Base-by-base conservation (phyloP, 2,113 vertebrate genomes). In the Plestiodon gilberti region DNA sequence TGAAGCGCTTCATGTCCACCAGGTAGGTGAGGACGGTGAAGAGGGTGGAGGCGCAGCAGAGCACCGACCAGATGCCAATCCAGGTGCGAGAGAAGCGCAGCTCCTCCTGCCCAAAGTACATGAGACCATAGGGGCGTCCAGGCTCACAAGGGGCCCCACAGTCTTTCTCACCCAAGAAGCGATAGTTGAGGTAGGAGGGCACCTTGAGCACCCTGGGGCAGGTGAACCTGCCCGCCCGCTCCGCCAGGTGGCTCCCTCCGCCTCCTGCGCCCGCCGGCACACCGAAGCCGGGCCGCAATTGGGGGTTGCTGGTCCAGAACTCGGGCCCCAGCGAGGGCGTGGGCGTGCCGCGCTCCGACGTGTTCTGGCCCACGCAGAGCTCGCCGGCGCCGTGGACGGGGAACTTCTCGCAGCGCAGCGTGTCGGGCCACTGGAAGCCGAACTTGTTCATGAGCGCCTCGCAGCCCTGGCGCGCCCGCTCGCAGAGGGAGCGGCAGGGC, bases 1-100 rank as follows among this genome's bases (percentile, higher is more conserved):
- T 98, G 96, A 99, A 99, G 67, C 98, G 97, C 94, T 98, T 96
- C 98, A 99, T 99, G 96, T 99, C 98, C 96, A 99, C 98, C 95
- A 99, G 94, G 91, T 99, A 99, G 61, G 98, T 99, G 70, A 99
- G 96, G 55, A 99, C 98, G 0, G 98, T 99, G 96, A 99, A 99
- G 4, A 99, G 92, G 0, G 98, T 99, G 94, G 98, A 99, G 3
- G 98, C 98, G 5, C 98, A 99, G 87, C 98, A 99, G 55, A 99
- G 90, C 73, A 98, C 98, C 0, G 98, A 99, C 98, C 98, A 99
- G 93, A 99, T 98, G 48, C 98, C 98, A 64, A 99, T 98, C 98
- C 98, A 99, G 17, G 98, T 98, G 84, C 98, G 91, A 61, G 98
- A 96, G 85, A 99, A 99, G 90, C 96, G 98, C 83, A 98, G 96